Percentiles rank a stretch among this genome's conserved stretches.
phyloP scores from a whole-genome alignment of 2,888 invertebrate genomes.

The Agrotis ipsilon region DNA sequence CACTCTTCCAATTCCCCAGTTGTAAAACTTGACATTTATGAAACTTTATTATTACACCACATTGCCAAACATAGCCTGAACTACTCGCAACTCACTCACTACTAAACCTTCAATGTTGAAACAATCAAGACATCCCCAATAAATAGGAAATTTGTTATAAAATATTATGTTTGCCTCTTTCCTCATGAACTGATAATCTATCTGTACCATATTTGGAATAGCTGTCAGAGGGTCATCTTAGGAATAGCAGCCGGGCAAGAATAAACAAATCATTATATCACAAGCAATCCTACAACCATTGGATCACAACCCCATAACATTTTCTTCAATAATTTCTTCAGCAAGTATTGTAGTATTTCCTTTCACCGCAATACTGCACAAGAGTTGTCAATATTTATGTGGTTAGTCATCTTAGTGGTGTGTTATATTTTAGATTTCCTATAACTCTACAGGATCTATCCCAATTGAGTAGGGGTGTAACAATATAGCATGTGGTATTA shows the following conservation, averaged over 20 bases:
- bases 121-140: not conserved
- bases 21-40: conserved; percentile 14
- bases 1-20: not conserved
- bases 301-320: too few species aligned
- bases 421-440: not conserved
- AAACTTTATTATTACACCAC: conserved; percentile 23
- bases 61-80: conserved; percentile 10
- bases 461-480: not conserved
- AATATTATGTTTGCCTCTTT: not conserved
- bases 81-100: not conserved
- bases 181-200: not conserved
- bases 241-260: not conserved
- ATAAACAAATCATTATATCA: too few species aligned
- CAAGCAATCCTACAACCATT: not conserved
- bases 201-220: not conserved
- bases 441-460: too few species aligned
- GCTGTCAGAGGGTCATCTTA: too few species aligned
- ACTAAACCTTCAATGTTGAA: too few species aligned
- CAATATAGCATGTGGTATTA: not conserved
- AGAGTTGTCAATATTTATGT: not conserved
- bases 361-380: not conserved
- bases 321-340: not conserved
- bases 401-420: too few species aligned
- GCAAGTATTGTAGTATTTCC: not conserved
- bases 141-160: not conserved